Evolutionary conservation across 2,888 invertebrate species (phyloP).

Genomic region (Tipula vernalis): DNA sequence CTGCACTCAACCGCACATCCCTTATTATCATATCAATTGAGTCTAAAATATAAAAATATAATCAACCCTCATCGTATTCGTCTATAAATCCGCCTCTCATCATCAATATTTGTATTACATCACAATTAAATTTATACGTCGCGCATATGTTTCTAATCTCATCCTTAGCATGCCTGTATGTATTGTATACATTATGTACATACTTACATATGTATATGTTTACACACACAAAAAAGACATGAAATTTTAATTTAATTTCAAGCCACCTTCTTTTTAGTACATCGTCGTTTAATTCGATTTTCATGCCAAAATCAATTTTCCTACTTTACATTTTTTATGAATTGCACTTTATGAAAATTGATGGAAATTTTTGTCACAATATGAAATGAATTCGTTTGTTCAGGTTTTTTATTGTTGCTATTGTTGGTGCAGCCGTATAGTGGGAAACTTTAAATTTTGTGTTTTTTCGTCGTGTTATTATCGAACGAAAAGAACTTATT

Average conservation of each 20-base stretch:
- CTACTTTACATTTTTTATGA: neutral
- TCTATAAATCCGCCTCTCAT: neutral
- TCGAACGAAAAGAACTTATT: neutral
- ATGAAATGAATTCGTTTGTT: neutral
- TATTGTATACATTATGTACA: neutral
- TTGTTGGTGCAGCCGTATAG: no score
- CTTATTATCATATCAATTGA: neutral
- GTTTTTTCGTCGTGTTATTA: neutral
- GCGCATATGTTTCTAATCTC: neutral
- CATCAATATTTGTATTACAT: neutral
- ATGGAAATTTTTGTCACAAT: neutral
- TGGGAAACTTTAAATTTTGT: neutral
- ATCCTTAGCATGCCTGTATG: neutral
- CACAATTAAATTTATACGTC: neutral
- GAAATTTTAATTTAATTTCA: neutral
- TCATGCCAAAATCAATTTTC: neutral
- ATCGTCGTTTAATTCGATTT: neutral
- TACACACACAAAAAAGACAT: neutral
- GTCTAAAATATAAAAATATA: neutral
- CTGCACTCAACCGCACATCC: neutral
- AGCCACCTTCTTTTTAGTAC: neutral
- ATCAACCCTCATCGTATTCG: neutral
- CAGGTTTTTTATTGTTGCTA: neutral
- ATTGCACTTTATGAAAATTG: neutral
- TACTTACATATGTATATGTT: neutral